Evolutionary conservation across 2,797 vertebrate species (phyloP).

Genomic region (Erethizon dorsatum): DNA sequence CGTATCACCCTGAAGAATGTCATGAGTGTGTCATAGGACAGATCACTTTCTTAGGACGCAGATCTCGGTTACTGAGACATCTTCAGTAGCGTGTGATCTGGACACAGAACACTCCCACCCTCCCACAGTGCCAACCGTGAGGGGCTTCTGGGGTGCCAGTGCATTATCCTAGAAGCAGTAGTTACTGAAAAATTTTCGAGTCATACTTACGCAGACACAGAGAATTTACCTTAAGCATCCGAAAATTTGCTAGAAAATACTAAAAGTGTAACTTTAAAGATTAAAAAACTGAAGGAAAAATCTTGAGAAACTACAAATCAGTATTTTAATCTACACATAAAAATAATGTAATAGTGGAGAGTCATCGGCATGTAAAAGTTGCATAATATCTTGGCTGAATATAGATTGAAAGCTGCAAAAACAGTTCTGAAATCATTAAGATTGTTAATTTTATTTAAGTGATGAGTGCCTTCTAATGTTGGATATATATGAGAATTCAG

Average conservation of each 20-base stretch:
- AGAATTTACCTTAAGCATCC: neutral
- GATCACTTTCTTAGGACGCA: conserved; percentile 18
- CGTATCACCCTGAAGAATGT: conserved; percentile 27
- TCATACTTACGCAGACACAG: neutral
- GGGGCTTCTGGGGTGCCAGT: neutral
- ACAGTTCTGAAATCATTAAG: neutral
- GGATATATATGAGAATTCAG: neutral
- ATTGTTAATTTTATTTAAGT: conserved; percentile 28
- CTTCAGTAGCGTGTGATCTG: neutral
- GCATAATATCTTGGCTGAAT: neutral
- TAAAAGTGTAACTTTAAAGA: conserved; percentile 47
- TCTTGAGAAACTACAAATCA: conserved; percentile 11
- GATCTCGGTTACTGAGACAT: conserved; percentile 29
- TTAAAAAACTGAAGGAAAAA: conserved; percentile 12
- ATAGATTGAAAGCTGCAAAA: conserved; percentile 26
- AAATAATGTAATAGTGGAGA: neutral
- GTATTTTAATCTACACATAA: conserved; percentile 15
- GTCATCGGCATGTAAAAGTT: neutral
- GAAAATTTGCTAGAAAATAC: neutral
- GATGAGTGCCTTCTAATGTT: neutral
- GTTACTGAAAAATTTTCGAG: neutral
- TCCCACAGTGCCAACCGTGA: neutral
- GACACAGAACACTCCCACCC: neutral
- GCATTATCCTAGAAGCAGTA: neutral
- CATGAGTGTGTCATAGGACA: neutral